These are phyloP conservation scores for Resseliella maxima DNA, from an alignment of 2,888 invertebrate genomes.

Conservation along the genomic window DNA sequence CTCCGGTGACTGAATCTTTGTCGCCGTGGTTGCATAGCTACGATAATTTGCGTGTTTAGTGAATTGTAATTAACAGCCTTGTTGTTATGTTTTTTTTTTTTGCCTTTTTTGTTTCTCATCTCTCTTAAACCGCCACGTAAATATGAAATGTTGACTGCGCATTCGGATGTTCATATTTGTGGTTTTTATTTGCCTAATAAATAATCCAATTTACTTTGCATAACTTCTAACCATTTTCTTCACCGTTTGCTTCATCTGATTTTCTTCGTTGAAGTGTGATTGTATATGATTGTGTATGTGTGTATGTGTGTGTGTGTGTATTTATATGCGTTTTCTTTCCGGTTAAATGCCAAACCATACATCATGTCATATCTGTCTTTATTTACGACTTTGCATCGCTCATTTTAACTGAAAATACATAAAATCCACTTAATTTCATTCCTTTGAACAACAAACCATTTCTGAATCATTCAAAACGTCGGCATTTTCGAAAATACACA, in stretches of 20 bases:
- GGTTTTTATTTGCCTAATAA: conserved; percentile 45
- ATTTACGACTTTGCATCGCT: conserved; percentile 20
- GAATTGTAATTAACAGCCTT: conserved; percentile 38
- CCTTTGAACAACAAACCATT: conserved; percentile 5
- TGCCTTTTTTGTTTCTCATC: too few species aligned
- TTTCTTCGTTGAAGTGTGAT: not conserved
- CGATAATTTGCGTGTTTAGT: conserved; percentile 38
- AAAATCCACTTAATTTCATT: conserved; percentile 35
- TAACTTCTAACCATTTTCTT: conserved; percentile 11
- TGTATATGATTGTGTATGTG: too few species aligned
- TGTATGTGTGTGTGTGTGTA: not conserved
- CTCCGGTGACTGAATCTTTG: not conserved
- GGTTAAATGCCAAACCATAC: conserved; percentile 17
- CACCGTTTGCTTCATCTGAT: not conserved
- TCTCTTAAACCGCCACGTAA: not conserved
- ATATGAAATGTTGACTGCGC: conserved; percentile 25
- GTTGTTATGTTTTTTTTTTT: too few species aligned
- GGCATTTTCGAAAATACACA: not conserved
- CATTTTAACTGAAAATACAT: conserved; percentile 12
- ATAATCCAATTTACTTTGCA: conserved; percentile 51
- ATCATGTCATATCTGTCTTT: conserved; percentile 36
- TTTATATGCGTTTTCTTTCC: conserved; percentile 2
- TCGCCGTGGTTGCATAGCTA: not conserved
- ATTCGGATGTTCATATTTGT: conserved; percentile 34
- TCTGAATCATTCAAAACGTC: not conserved